Conservation (phyloP, 1,140 invertebrate genomes). For the Ridgeia piscesae region DNA sequence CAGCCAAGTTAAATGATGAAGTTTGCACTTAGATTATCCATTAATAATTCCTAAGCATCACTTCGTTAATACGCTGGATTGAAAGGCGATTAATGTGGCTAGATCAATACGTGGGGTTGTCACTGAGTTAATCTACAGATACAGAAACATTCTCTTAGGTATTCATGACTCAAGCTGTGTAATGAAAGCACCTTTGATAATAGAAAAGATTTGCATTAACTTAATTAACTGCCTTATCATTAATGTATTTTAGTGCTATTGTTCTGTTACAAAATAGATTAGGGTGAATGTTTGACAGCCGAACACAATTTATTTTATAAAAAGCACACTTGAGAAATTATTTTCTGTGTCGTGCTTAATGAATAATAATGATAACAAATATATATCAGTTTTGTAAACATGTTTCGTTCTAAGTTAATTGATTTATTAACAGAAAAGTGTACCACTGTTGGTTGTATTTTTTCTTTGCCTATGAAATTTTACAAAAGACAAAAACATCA, state of each 20-base stretch:
- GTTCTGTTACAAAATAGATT: too few relatives aligned
- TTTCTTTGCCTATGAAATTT: too few relatives aligned
- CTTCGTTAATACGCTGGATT: neutral
- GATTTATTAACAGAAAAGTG: too few relatives aligned
- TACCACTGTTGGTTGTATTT: too few relatives aligned
- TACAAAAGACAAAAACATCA: too few relatives aligned
- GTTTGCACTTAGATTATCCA: neutral
- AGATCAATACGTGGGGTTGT: neutral
- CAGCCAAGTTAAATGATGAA: neutral
- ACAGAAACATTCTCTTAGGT: neutral
- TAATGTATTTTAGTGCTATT: neutral
- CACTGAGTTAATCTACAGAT: neutral
- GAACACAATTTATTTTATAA: too few relatives aligned
- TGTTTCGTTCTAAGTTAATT: too few relatives aligned
- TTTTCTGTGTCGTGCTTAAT: too few relatives aligned
- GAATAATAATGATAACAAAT: too few relatives aligned
- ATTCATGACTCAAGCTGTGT: neutral
- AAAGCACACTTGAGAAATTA: too few relatives aligned
- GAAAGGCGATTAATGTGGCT: neutral
- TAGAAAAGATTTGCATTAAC: neutral
- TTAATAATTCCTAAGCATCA: slow-evolving; percentile 1
- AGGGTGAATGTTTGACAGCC: too few relatives aligned
- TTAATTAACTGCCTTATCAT: neutral
- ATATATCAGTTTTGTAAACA: too few relatives aligned
- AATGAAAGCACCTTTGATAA: neutral